Conservation (phyloP, 2,797 vertebrate genomes). For the Coccyzus lansbergi region DNA sequence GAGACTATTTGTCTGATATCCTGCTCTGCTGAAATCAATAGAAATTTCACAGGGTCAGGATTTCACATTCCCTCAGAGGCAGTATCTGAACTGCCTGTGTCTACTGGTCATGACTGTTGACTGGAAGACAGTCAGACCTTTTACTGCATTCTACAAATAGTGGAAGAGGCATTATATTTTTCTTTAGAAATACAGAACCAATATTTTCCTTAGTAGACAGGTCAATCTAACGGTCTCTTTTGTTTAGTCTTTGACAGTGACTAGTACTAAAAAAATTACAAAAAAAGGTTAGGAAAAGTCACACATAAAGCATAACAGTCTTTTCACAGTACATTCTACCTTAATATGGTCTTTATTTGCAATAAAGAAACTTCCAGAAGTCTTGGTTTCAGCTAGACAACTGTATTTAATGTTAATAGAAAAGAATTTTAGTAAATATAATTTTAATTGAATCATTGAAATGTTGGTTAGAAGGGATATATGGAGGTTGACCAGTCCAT, state of each 20-base stretch:
- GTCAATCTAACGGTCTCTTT: not conserved
- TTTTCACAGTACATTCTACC: not conserved
- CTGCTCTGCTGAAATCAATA: not conserved
- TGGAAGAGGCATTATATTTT: not conserved
- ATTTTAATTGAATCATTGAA: not conserved
- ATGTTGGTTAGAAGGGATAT: not conserved
- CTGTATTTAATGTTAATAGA: not conserved
- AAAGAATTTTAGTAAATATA: not conserved
- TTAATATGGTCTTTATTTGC: not conserved
- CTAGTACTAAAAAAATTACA: not conserved
- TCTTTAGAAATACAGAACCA: not conserved
- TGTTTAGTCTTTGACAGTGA: not conserved
- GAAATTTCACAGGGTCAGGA: not conserved
- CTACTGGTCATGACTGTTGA: not conserved
- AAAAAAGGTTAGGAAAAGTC: not conserved
- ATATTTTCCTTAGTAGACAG: not conserved
- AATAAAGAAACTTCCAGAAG: not conserved
- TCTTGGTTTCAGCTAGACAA: not conserved
- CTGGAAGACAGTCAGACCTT: not conserved
- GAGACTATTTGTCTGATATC: not conserved
- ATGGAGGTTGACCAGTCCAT: not conserved
- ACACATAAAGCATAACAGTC: not conserved
- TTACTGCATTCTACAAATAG: not conserved
- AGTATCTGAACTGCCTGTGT: not conserved
- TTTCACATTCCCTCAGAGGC: not conserved